Base-by-base conservation (phyloP, 2,888 invertebrate genomes). In the Vesta saturnalis region DNA sequence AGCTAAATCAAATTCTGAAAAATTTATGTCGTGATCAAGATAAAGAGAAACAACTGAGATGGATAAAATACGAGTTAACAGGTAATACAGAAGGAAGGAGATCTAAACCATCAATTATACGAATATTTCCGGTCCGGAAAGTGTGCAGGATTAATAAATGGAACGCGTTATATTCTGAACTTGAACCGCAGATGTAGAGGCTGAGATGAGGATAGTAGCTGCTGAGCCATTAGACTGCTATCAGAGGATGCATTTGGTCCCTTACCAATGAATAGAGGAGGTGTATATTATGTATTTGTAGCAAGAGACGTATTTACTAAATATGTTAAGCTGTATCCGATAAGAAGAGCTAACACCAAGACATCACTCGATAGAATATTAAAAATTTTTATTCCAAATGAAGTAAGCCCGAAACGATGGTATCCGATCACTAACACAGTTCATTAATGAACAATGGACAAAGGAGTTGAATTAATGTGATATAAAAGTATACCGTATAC, bases 61-160 rank as follows among this genome's bases (percentile, higher is more conserved):
- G 43, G 43, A 43, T 43, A 43, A 43, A n/a, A 43, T 3, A 2
- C 2, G 43, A 43, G 10, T 14, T 43, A n/a, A 12, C 12, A 5
- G 3, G 3, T 5, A 49, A 49, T 18, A 18, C 15, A 1, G 15
- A 18, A 3, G 15, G 8, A 18, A 49, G 21, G 19, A 1, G 8
- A 15, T 22, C 14, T 4, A 2, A 56, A 54, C 10, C 67, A 70
- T 35, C 12, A 47, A 30, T 21, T 59, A 5, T 59, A 54, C 14
- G 70, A 67, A 5, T 64, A 70, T 47, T 67, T 63, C 60, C 67
- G 70, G 12, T 15, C n/a, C 23, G 12, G 16, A n/a, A 70, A 70
- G 49, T 61, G 61, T 16, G 35, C 39, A 15, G 12, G 14, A 15
- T 1, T 46, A 4, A 16, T 67, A n/a, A 10, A 35, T 15, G 46